Base-by-base conservation (phyloP, 2,888 invertebrate species). In the Auanema freiburgensis region DNA sequence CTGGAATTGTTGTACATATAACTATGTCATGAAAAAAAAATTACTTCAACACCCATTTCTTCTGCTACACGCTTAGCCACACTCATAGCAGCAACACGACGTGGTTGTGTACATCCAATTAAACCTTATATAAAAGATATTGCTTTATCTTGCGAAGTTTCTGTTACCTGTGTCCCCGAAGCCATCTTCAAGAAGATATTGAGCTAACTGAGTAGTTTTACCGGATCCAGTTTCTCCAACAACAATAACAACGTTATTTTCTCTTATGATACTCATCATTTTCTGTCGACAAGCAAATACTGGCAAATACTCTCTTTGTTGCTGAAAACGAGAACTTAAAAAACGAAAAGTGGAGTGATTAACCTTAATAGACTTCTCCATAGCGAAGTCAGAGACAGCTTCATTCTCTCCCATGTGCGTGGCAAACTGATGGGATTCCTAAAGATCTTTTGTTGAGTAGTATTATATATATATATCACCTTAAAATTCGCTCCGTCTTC, bases 1-100 rank as follows among this genome's bases (percentile, higher is more conserved):
- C 67, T 71, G 57, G 21, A 60, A 57, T 21, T 8, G 52, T 21
- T 23, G 18, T n/a, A 16, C n/a, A 52, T 11, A 11, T 50, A 14
- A 11, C 50, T 12, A 14, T 10, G 14, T 16, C 11, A 25, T 54
- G 12, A 25, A 40, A 23, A 6, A 25, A 2, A 63, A 23, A 1
- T n/a, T 12, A 67, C 70, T 65, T 90, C 90, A 0, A 92, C 91
- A 42, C 89, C 88, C 93, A 97, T 95, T 88, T 99, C 98, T 84
- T 98, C 97, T 1, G 96, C 92, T 12, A 99, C 98, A 79, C 98
- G 89, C 86, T 98, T 97, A 0, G 98, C 98, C 0, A 99, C 98
- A 0, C 95, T 94, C 97, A 98, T 97, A 69, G 98, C 97, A 51
- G 98, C 98, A 0, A 98, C 95, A 69, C 88, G 88, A 68, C 98